Evolutionary conservation across 37 sponge, comb jelly and placozoan genomes (phyloP), one percentile per base, ranked within the genome.

Genomic region (Eunapius fragilis): DNA sequence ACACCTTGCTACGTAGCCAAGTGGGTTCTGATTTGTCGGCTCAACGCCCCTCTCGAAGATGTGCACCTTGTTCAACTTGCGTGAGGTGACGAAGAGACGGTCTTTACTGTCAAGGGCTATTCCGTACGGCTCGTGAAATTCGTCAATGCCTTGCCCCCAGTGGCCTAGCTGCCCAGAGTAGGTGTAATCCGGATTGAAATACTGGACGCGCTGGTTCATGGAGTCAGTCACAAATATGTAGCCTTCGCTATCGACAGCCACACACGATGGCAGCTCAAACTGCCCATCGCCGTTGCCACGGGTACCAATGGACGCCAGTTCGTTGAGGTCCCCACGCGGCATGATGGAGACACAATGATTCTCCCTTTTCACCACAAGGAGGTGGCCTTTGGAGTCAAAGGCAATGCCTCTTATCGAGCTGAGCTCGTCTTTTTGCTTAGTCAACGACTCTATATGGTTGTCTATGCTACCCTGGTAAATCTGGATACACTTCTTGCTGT

Each of bases 191-290:
- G 84, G 50, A 0, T 4, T 67, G 75, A 85, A 85, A 70, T 68
- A 67, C 70, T 85, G 85, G 70, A 85, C 32, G 19, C 85, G 69
- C 25, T 85, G 48, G 37, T 85, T 85, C 6, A 34, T 37, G 2
- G 85, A n/a, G 68, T 85, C 85, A 26, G 76, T 77, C 0, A 85
- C 85, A 68, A 41, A 85, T 38, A 85, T 77, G 9, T n/a, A 35
- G n/a, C 85, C 85, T 2, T 76, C 45, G 19, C 25, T 48, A 48
- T 76, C 45, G 0, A 85, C 37, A 11, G 67, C 78, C 26, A 85
- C 69, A 41, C 75, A 36, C 3, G 77, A 69, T 5, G 85, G 85
- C 0, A 28, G 2, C 22, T 68, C 24, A 38, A 85, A 85, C 41
- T 85, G 58, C 0, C 70, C 69, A 25, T 68, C n/a, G 35, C 38